These are phyloP conservation scores for Orchesellides sinensis DNA, from an alignment of 2,888 invertebrate species.

Conservation along the genomic window DNA sequence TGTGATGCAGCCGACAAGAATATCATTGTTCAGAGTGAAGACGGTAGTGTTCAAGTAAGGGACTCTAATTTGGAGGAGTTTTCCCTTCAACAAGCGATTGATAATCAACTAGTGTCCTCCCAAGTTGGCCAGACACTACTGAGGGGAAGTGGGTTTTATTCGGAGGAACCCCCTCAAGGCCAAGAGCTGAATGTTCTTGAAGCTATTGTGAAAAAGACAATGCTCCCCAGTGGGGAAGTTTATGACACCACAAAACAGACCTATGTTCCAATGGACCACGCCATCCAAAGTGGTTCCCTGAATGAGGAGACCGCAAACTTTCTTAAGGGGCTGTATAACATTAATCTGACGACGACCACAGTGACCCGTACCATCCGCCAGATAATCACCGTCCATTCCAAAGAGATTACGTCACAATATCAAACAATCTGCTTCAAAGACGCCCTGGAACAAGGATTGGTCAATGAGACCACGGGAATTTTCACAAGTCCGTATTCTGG, in stretches of 20 bases:
- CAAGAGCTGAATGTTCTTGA: conserved; percentile 90
- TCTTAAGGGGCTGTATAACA: conserved; percentile 89
- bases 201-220: conserved; percentile 89
- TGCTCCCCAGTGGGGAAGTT: conserved; percentile 93
- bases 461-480: conserved; percentile 85
- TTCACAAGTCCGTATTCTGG: conserved; percentile 82
- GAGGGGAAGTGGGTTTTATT: conserved; percentile 67
- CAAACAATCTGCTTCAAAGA: conserved; percentile 85
- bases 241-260: conserved; percentile 85
- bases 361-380: conserved; percentile 90
- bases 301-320: conserved; percentile 92
- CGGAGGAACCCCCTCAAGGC: conserved; percentile 76
- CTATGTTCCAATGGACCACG: conserved; percentile 89
- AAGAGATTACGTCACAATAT: conserved; percentile 78
- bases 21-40: conserved; percentile 78
- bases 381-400: conserved; percentile 86
- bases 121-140: conserved; percentile 81
- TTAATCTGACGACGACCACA: conserved; percentile 91
- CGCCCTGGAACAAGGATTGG: conserved; percentile 86
- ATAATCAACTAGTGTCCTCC: conserved; percentile 84
- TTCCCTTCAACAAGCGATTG: conserved; percentile 87
- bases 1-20: conserved; percentile 88
- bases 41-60: conserved; percentile 78
- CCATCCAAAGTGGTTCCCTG: conserved; percentile 89
- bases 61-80: conserved; percentile 46